Percentiles rank a stretch among this genome's conserved stretches.
These are phyloP conservation scores for Panzeria rudis DNA, from an alignment of 2,888 invertebrate species.

Conservation along the genomic window DNA sequence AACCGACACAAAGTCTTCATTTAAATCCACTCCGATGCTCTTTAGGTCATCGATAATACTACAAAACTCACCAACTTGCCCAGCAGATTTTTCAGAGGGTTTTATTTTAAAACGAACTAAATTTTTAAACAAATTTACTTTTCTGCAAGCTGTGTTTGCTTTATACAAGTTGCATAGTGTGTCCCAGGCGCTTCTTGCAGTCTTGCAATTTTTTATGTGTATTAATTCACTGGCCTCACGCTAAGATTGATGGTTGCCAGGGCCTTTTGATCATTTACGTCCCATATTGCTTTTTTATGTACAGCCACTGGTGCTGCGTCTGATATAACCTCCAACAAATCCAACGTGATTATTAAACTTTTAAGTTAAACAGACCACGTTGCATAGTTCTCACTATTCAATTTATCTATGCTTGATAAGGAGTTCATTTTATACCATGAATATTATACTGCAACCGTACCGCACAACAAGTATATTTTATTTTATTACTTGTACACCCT, in stretches of 20 bases:
- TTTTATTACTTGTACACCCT: too few relatives aligned
- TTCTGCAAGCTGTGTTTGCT: slow-evolving; percentile 66
- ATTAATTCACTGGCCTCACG: slow-evolving; percentile 48
- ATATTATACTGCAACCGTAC: too few relatives aligned
- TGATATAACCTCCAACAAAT: slow-evolving; percentile 48
- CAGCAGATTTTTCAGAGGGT: slow-evolving; percentile 30
- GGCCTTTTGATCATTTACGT: slow-evolving; percentile 45
- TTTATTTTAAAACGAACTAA: slow-evolving; percentile 44
- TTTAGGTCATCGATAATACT: background rate
- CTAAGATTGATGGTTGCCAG: slow-evolving; percentile 50
- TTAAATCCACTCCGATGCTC: background rate
- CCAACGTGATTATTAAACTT: slow-evolving; percentile 50
- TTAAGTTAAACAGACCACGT: slow-evolving; percentile 51
- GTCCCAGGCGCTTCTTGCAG: slow-evolving; percentile 38
- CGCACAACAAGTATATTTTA: too few relatives aligned
- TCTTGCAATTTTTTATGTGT: slow-evolving; percentile 56
- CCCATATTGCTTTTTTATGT: slow-evolving; percentile 22
- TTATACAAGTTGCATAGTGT: slow-evolving; percentile 54
- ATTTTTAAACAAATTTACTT: slow-evolving; percentile 57
- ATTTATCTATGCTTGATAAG: slow-evolving; percentile 37
- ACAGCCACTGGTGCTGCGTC: slow-evolving; percentile 9
- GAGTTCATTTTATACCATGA: slow-evolving; percentile 53
- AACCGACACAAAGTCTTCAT: background rate
- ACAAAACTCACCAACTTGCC: slow-evolving; percentile 28
- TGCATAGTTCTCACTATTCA: slow-evolving; percentile 50